These are phyloP conservation scores for Labeo rohita DNA, from an alignment of 2,113 vertebrate genomes.

Conservation along the genomic window DNA sequence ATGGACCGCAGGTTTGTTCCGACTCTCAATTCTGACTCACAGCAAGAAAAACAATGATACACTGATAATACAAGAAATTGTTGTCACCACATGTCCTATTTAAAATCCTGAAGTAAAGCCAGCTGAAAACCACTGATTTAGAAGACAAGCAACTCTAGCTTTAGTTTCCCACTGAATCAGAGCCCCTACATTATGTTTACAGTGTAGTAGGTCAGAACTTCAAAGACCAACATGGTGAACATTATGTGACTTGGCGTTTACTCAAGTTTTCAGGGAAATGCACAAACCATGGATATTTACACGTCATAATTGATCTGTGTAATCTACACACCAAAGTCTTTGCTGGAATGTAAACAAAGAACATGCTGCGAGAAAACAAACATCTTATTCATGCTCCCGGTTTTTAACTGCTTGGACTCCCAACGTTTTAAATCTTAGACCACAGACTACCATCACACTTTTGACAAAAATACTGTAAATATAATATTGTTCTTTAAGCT, in stretches of 20 bases:
- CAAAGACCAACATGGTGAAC: constrained; percentile 31
- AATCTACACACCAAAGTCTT: constrained; percentile 62
- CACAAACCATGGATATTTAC: constrained; percentile 66
- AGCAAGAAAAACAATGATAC: background rate
- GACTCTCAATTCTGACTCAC: background rate
- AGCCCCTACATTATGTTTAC: background rate
- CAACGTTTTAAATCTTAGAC: background rate
- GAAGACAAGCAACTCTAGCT: background rate
- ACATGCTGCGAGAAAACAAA: constrained; percentile 57
- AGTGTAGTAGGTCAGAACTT: background rate
- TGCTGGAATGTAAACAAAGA: constrained; percentile 66
- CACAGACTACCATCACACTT: background rate
- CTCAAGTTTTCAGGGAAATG: constrained; percentile 49
- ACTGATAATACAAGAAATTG: background rate
- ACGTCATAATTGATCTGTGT: constrained; percentile 60
- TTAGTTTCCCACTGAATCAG: background rate
- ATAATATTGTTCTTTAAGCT: too few species aligned
- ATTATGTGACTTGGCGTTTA: background rate
- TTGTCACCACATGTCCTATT: background rate
- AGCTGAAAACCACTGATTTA: background rate
- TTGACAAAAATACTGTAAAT: too few species aligned
- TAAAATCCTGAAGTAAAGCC: constrained; percentile 33
- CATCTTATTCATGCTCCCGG: background rate
- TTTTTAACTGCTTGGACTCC: constrained; percentile 47
- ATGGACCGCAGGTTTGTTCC: background rate